A percentile compares a stretch with the other conserved stretches of the same genome.
Conservation (phyloP, 2,797 vertebrate genomes). For the Enteromius viviparus region DNA sequence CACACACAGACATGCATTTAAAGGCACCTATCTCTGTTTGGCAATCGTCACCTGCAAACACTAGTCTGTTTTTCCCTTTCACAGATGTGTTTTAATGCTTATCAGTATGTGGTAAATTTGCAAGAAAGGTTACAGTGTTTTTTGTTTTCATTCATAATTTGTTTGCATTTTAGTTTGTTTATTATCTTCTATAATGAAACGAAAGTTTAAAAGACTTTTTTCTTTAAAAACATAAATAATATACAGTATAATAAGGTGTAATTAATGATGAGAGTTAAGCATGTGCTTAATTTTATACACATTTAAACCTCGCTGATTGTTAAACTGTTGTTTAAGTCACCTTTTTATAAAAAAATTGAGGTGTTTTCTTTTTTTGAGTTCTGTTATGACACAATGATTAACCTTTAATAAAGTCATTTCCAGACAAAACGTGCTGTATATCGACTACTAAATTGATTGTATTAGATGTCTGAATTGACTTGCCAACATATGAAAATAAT, state of each 20-base stretch:
- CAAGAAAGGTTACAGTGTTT: constrained; percentile 42
- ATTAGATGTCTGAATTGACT: neutral
- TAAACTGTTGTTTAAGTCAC: constrained; percentile 63
- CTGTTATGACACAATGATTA: neutral
- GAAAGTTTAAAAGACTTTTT: neutral
- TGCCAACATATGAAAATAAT: constrained; percentile 1
- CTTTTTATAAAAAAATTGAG: neutral
- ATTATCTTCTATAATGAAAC: constrained; percentile 54
- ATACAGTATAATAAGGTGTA: neutral
- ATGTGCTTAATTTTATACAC: constrained; percentile 9
- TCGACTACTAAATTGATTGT: constrained; percentile 13
- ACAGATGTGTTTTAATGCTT: constrained; percentile 57
- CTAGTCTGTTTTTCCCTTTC: constrained; percentile 54
- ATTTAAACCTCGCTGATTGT: constrained; percentile 78
- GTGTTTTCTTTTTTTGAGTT: neutral
- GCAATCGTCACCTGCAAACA: constrained; percentile 69
- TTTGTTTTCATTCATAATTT: constrained; percentile 49
- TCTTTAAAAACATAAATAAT: neutral
- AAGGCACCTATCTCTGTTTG: constrained; percentile 69
- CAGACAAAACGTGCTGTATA: neutral
- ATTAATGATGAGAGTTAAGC: constrained; percentile 11
- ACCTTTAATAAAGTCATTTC: neutral
- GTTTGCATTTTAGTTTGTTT: constrained; percentile 9
- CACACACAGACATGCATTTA: constrained; percentile 61
- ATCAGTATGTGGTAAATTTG: constrained; percentile 61